Percentiles rank a stretch among this genome's conserved stretches.
Evolutionary conservation across 2,113 vertebrate genomes (phyloP).

Genomic region (Siniperca chuatsi): DNA sequence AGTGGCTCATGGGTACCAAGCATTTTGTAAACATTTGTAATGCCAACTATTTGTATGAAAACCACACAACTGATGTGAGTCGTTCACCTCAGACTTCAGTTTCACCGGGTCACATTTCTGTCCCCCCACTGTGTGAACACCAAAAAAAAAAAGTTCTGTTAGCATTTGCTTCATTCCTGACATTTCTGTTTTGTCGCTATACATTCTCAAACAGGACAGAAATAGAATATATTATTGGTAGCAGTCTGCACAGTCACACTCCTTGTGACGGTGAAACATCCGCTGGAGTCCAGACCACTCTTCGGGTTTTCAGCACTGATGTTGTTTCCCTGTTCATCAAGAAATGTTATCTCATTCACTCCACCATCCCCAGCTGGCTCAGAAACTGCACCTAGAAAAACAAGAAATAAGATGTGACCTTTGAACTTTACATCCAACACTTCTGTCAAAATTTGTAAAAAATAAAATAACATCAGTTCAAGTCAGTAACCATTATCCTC

Average conservation of each 20-base stretch:
- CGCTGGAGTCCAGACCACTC: rapidly evolving
- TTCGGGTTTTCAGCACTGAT: neutral
- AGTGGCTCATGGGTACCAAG: neutral
- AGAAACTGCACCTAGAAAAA: no score
- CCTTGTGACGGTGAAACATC: neutral
- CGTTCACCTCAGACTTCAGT: neutral
- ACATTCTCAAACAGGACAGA: neutral
- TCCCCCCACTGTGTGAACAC: neutral
- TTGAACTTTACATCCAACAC: no score
- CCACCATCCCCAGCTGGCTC: no score
- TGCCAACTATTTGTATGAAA: neutral
- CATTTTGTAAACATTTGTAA: neutral
- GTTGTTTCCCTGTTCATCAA: rapidly evolving
- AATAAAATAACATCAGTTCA: no score
- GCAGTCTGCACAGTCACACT: neutral
- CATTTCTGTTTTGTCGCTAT: neutral
- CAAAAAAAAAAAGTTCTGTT: neutral
- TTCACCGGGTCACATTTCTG: neutral
- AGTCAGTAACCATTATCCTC: no score
- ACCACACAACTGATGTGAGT: neutral
- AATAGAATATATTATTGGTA: neutral
- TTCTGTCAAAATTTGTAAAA: no score
- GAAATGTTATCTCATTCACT: neutral
- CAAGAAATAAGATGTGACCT: no score
- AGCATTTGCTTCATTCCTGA: neutral